Evolutionary conservation across 2,888 invertebrate species (phyloP).

Genomic region (Pelosia muscerda): DNA sequence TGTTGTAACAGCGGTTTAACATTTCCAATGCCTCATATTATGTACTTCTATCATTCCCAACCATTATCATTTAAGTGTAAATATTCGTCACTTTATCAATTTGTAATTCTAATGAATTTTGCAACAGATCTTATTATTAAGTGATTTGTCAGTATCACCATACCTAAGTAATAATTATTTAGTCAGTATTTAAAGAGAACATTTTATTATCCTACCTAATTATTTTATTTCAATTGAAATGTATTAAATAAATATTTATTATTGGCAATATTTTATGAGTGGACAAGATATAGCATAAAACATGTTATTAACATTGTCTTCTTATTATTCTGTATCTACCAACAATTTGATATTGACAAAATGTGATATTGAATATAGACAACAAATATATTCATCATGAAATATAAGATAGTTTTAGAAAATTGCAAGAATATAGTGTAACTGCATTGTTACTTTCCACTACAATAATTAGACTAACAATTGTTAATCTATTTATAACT

Average conservation of each 20-base stretch:
- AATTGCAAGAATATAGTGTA: slow-evolving; percentile 40
- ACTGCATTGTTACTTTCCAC: slow-evolving; percentile 39
- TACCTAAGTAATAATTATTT: slow-evolving; percentile 71
- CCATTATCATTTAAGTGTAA: slow-evolving; percentile 55
- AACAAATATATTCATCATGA: slow-evolving; percentile 29
- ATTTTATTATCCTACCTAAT: slow-evolving; percentile 71
- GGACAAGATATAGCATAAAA: slow-evolving; percentile 31
- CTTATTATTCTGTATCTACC: slow-evolving; percentile 19
- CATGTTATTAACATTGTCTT: slow-evolving; percentile 18
- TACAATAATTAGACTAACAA: slow-evolving; percentile 42
- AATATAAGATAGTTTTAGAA: slow-evolving; percentile 38
- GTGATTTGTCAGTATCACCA: slow-evolving; percentile 76
- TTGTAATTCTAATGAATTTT: slow-evolving; percentile 60
- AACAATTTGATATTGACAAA: slow-evolving; percentile 9
- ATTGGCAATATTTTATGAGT: slow-evolving; percentile 39
- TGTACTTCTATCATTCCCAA: slow-evolving; percentile 49
- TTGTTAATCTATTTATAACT: slow-evolving; percentile 43
- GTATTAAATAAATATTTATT: slow-evolving; percentile 31
- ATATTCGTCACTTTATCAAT: slow-evolving; percentile 54
- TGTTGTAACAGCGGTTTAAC: slow-evolving; percentile 42
- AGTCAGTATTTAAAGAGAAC: slow-evolving; percentile 78
- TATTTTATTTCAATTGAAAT: slow-evolving; percentile 57
- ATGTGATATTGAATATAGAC: slow-evolving; percentile 24
- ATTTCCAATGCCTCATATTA: slow-evolving; percentile 42
- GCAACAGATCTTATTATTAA: slow-evolving; percentile 76